These are phyloP conservation scores for Glandiceps talaboti DNA, from an alignment of 53 echinoderm and acorn worm species.

Conservation along the genomic window DNA sequence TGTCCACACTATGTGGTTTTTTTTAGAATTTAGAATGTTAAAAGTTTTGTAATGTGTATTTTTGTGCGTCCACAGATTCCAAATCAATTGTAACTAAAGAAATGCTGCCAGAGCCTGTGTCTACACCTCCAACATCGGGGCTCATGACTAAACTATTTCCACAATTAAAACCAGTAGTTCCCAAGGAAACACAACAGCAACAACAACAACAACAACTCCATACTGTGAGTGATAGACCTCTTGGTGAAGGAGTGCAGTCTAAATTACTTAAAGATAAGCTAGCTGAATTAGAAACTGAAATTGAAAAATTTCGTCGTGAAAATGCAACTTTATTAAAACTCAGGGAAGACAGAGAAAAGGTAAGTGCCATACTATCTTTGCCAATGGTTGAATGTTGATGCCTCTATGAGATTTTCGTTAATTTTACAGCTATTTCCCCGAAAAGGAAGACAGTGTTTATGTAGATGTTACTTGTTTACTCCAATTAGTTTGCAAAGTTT, in stretches of 20 bases:
- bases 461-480: no score
- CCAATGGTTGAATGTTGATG: no score
- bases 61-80: not conserved
- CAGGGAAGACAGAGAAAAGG: constrained; percentile 92
- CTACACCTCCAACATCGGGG: constrained; percentile 66
- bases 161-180: constrained; percentile 1
- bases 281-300: constrained; percentile 78
- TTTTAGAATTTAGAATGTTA: no score
- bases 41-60: no score
- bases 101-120: not conserved
- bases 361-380: no score
- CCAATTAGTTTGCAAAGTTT: no score
- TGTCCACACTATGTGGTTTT: no score
- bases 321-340: constrained; percentile 73
- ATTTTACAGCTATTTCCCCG: no score
- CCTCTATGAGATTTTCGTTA: no score
- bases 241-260: constrained; percentile 76
- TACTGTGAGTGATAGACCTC: constrained; percentile 19
- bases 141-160: constrained; percentile 90
- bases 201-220: constrained; percentile 30
- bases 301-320: constrained; percentile 81
- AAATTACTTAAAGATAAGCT: constrained; percentile 71
- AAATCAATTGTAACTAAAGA: not conserved
- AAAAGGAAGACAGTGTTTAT: no score
- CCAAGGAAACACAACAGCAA: not conserved